Conservation (phyloP, 2,888 invertebrate genomes). For the Xestia xanthographa region DNA sequence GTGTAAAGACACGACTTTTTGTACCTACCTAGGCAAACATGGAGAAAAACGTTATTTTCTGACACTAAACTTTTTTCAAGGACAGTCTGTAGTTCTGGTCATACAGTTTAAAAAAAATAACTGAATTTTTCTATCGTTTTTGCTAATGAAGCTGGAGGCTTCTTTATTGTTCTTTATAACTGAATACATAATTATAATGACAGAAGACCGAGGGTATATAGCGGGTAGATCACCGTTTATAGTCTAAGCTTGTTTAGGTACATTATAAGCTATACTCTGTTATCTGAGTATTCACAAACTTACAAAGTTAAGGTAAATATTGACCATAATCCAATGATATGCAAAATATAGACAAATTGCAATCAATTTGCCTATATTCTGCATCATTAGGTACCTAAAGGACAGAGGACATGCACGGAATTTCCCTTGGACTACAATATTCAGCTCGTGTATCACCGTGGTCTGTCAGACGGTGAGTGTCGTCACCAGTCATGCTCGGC, state of each 20-base stretch:
- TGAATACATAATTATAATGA: no score
- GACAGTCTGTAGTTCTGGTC: conserved; percentile 8
- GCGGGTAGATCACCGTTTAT: not conserved
- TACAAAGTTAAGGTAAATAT: conserved; percentile 3
- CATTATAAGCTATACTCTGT: not conserved
- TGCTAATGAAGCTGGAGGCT: not conserved
- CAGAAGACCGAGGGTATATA: no score
- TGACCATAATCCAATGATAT: no score
- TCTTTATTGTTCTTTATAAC: not conserved
- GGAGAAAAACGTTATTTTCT: conserved; percentile 2
- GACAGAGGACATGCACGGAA: not conserved
- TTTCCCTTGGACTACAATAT: conserved; percentile 16
- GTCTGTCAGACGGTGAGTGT: conserved; percentile 30
- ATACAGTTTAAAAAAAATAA: not conserved
- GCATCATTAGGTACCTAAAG: not conserved
- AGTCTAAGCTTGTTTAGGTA: not conserved
- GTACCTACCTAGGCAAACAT: not conserved
- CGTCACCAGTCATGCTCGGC: conserved; percentile 53
- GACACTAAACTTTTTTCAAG: not conserved
- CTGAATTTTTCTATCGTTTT: not conserved
- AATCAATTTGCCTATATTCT: not conserved
- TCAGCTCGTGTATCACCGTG: conserved; percentile 32
- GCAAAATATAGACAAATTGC: no score
- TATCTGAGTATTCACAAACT: not conserved
- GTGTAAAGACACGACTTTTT: conserved; percentile 15